Conservation (phyloP, 2,797 vertebrate species). For the Clarias laeviceps region DNA sequence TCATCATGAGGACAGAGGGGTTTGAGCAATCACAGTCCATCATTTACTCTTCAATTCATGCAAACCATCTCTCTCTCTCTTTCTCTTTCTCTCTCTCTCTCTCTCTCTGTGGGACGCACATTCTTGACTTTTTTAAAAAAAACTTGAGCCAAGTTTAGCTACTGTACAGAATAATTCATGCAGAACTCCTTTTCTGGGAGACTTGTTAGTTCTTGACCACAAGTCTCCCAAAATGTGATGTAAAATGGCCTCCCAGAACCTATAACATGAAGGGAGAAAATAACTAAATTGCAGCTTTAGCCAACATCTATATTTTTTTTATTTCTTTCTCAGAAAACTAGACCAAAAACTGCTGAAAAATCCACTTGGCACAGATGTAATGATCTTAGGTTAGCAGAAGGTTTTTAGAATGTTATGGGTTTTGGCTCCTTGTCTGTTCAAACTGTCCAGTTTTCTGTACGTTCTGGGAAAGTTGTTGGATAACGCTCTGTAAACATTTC, state of each 20-base stretch:
- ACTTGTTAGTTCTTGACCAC: slow-evolving; percentile 17
- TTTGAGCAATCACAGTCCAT: background rate
- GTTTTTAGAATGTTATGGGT: too few relatives aligned
- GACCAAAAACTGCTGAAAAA: background rate
- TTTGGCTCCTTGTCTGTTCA: too few relatives aligned
- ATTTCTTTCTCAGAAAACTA: background rate
- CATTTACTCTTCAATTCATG: background rate
- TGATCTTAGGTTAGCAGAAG: too few relatives aligned
- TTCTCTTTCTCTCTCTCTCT: background rate
- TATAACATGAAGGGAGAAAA: background rate
- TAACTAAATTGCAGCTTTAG: background rate
- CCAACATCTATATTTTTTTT: background rate
- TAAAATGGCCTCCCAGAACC: background rate
- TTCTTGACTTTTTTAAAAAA: slow-evolving; percentile 9
- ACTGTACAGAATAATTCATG: slow-evolving; percentile 29
- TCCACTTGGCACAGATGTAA: background rate
- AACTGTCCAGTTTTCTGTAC: too few relatives aligned
- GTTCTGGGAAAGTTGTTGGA: too few relatives aligned
- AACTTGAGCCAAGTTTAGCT: slow-evolving; percentile 10
- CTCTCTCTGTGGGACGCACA: background rate
- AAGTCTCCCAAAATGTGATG: background rate
- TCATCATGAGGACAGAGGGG: slow-evolving; percentile 3
- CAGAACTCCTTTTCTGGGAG: slow-evolving; percentile 17
- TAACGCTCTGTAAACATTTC: too few relatives aligned
- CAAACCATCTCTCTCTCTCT: background rate